Evolutionary conservation across 2,888 invertebrate genomes (phyloP), one percentile per base, ranked within the genome.

Genomic region (Dryobotodes eremita): DNA sequence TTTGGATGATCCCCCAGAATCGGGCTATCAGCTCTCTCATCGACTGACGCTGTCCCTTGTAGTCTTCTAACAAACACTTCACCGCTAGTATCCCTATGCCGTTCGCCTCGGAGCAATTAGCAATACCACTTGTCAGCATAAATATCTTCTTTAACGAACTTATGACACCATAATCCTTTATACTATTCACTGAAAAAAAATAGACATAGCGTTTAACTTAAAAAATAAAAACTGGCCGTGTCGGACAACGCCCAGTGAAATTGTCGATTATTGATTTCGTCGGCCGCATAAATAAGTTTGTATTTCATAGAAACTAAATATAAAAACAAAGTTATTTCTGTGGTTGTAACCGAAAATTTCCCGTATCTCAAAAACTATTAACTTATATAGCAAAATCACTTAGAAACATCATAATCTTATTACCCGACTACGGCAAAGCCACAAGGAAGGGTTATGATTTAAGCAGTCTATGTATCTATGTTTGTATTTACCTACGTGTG

Each of bases 11-110:
- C 59, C 84, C 91, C 92, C 92, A 92, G 10, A 94, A 53, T 3
- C 90, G 86, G 23, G 73, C 62, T 6, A 86, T 77, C 42, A 92
- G 71, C 4, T 82, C 83, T 61, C 78, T 80, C 26, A 79, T 75
- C 5, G 90, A 57, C 31, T 83, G 80, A 46, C 86, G 86, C 46
- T 87, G 83, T 55, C 61, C 71, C 42, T 77, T 75, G 71, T 86
- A 92, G 48, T 93, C 91, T 1, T 81, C 70, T 0, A 90, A 20
- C 50, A 93, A 82, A 79, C 91, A 90, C 75, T 85, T 89, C 1
- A 94, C 55, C 1, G 90, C 88, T 31, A 84, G 80, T 1, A 92
- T 80, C 81, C 97, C 97, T 79, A 97, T 95, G 64, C 95, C 94
- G 55, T 90, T 94, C n/a, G 90, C 89, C 82, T 97, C 95, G 81